Percentiles rank a stretch among this genome's conserved stretches.
phyloP scores from a whole-genome alignment of 1,140 invertebrate species.

The Pomacea maculata region DNA sequence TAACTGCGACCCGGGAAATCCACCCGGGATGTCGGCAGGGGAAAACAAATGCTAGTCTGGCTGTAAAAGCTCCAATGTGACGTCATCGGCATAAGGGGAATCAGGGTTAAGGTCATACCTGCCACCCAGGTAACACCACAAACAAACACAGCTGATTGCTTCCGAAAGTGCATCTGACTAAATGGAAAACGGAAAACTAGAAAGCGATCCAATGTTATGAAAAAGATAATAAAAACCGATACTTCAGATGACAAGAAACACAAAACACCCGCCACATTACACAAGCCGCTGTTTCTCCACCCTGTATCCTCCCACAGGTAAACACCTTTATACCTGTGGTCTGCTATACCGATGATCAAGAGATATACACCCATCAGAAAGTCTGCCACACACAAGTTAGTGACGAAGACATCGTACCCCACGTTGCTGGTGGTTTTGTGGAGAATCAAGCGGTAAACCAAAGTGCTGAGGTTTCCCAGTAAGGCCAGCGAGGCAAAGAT shows the following conservation, averaged over 20 bases:
- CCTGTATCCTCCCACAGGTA: constrained; percentile 36
- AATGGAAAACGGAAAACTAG: constrained; percentile 46
- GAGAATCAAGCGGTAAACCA: constrained; percentile 22
- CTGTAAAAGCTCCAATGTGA: constrained; percentile 19
- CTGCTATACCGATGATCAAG: constrained; percentile 44
- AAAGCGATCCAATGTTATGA: constrained; percentile 45
- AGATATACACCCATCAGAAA: constrained; percentile 54
- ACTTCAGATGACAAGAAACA: constrained; percentile 41
- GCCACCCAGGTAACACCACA: constrained; percentile 22
- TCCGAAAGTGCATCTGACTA: constrained; percentile 10
- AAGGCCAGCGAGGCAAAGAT: constrained; percentile 30
- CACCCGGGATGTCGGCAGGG: constrained; percentile 29
- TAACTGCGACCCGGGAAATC: constrained; percentile 28
- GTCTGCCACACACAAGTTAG: constrained; percentile 47
- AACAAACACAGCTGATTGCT: constrained; percentile 14
- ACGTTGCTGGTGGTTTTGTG: background rate
- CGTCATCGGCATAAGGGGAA: constrained; percentile 16
- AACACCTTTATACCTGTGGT: constrained; percentile 34
- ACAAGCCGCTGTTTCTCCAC: constrained; percentile 37
- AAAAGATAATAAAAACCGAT: constrained; percentile 34
- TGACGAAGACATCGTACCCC: constrained; percentile 28
- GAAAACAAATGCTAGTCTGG: constrained; percentile 33
- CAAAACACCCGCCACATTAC: constrained; percentile 46
- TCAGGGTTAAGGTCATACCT: constrained; percentile 16
- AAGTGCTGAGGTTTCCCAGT: constrained; percentile 36